Evolutionary conservation across 2,888 invertebrate species (phyloP).

Genomic region (Nomada flava): DNA sequence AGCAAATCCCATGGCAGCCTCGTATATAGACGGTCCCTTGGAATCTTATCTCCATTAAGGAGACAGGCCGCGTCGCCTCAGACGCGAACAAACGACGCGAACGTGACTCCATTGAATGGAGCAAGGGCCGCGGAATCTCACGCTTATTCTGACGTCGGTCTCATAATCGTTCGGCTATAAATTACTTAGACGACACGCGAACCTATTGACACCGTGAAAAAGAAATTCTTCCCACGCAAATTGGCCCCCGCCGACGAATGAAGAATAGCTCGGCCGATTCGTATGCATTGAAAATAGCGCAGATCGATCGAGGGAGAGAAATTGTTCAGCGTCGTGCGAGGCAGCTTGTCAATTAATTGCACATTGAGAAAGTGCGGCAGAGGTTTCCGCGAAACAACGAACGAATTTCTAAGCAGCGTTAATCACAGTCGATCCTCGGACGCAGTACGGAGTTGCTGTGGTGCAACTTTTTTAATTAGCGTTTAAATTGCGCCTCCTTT

Average conservation of each 20-base stretch:
- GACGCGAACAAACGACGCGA: conserved; percentile 56
- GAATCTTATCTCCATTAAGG: conserved; percentile 64
- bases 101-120: conserved; percentile 54
- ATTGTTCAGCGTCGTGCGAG: too few species aligned
- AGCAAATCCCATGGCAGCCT: conserved; percentile 49
- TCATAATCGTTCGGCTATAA: conserved; percentile 29
- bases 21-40: conserved; percentile 18
- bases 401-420: conserved; percentile 14
- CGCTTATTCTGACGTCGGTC: conserved; percentile 17
- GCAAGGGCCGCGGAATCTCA: conserved; percentile 14
- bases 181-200: conserved; percentile 22
- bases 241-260: neutral
- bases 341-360: too few species aligned
- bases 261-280: too few species aligned
- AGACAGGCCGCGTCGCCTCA: conserved; percentile 25
- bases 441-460: conserved; percentile 20
- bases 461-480: conserved; percentile 62
- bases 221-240: neutral
- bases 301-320: too few species aligned
- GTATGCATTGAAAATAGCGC: too few species aligned
- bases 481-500: conserved; percentile 55
- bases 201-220: neutral
- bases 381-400: neutral
- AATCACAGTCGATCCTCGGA: neutral
- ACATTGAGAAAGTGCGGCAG: neutral